A percentile compares a stretch with the other conserved stretches of the same genome.
Conservation (phyloP, 2,888 invertebrate genomes). For the Chloromyia formosa region DNA sequence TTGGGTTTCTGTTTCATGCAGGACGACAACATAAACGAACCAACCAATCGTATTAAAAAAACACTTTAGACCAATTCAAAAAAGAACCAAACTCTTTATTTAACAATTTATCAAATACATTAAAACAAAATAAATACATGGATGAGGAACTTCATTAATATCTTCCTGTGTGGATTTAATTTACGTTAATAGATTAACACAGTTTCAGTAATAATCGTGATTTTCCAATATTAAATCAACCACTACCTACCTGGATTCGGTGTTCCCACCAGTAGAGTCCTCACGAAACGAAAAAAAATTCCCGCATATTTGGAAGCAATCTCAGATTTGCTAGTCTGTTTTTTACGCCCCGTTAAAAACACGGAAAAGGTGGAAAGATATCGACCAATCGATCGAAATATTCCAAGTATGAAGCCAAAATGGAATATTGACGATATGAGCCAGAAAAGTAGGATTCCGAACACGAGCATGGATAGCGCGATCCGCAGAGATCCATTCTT, state of each 20-base stretch:
- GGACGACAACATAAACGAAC: too few species aligned
- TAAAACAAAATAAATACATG: too few species aligned
- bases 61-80: too few species aligned
- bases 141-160: too few species aligned
- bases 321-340: constrained; percentile 13
- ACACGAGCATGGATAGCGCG: constrained; percentile 17
- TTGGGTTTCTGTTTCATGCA: too few species aligned
- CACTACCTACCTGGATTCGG: not conserved
- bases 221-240: not conserved
- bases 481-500: constrained; percentile 27
- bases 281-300: constrained; percentile 6
- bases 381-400: constrained; percentile 27
- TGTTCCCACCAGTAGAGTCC: not conserved
- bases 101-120: too few species aligned
- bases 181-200: too few species aligned
- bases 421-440: constrained; percentile 5
- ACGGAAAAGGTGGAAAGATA: constrained; percentile 9
- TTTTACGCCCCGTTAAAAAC: constrained; percentile 20
- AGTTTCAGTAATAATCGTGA: too few species aligned
- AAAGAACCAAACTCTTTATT: too few species aligned
- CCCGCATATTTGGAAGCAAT: constrained; percentile 8
- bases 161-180: too few species aligned
- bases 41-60: too few species aligned
- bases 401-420: constrained; percentile 28
- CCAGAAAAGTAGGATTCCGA: constrained; percentile 30